phyloP scores from a whole-genome alignment of 2,113 vertebrate species.

The Microcebus ravelobensis region DNA sequence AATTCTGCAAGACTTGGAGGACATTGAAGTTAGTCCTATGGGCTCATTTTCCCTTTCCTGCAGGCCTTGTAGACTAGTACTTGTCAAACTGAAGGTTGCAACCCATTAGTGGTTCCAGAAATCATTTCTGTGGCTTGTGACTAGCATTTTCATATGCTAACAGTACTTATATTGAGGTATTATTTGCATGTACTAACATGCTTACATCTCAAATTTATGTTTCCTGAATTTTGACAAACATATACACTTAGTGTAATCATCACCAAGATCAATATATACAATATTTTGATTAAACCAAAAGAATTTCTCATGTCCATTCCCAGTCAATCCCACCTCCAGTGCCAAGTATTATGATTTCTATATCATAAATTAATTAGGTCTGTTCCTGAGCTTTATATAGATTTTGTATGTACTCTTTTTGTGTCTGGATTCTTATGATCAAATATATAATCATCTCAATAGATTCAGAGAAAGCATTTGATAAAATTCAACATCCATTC shows the following conservation, averaged over 20 bases:
- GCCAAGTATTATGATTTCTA: not conserved
- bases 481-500: not conserved
- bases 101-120: not conserved
- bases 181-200: not conserved
- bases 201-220: slow-evolving; percentile 4
- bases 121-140: not conserved
- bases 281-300: slow-evolving; percentile 1
- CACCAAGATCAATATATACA: not conserved
- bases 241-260: not conserved
- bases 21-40: not conserved
- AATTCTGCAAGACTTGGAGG: not conserved
- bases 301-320: not conserved
- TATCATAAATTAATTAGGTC: not conserved
- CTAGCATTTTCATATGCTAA: not conserved
- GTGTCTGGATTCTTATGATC: not conserved
- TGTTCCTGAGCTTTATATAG: not conserved
- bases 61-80: not conserved
- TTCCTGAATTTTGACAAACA: slow-evolving; percentile 46
- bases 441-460: not conserved
- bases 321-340: not conserved
- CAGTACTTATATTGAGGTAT: not conserved
- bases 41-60: not conserved
- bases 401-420: not conserved
- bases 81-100: not conserved
- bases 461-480: not conserved